phyloP scores from a whole-genome alignment of 2,113 vertebrate species.

The Macquaria australasica region DNA sequence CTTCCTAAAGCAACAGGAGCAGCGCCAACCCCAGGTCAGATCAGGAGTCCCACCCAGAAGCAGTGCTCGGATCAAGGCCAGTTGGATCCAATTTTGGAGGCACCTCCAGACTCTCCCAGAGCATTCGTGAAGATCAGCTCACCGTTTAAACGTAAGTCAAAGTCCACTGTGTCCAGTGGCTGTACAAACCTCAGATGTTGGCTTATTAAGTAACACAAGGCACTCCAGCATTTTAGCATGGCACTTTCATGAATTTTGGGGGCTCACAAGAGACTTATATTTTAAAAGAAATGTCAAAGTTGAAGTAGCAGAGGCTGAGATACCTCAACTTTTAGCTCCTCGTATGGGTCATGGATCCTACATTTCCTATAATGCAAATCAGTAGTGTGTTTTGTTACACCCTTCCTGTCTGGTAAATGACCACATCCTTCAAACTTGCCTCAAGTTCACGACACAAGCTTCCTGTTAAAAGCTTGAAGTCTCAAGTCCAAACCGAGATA shows the following conservation, averaged over 20 bases:
- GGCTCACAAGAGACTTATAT: not conserved
- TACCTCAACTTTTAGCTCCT: not conserved
- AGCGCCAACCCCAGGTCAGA: constrained; percentile 20
- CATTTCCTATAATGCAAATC: constrained; percentile 11
- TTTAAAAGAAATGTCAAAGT: not conserved
- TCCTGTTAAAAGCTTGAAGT: not conserved
- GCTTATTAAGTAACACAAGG: not conserved
- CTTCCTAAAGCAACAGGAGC: not conserved
- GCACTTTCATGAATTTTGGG: too few species aligned
- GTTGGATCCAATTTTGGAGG: constrained; percentile 67
- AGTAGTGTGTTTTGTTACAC: not conserved
- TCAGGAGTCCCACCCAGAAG: constrained; percentile 41
- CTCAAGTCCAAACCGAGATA: not conserved
- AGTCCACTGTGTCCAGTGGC: not conserved
- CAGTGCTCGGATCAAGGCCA: constrained; percentile 48
- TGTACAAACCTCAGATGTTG: not conserved
- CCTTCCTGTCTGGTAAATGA: not conserved
- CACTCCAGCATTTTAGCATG: not conserved
- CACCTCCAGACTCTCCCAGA: constrained; percentile 48
- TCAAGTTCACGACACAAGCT: not conserved
- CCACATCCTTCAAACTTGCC: not conserved
- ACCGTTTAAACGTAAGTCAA: constrained; percentile 79
- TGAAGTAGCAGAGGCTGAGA: not conserved
- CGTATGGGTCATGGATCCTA: not conserved
- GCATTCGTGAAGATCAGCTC: constrained; percentile 51